Evolutionary conservation across 1,140 invertebrate genomes (phyloP), one percentile per base, ranked within the genome.

Genomic region (Delia radicum): DNA sequence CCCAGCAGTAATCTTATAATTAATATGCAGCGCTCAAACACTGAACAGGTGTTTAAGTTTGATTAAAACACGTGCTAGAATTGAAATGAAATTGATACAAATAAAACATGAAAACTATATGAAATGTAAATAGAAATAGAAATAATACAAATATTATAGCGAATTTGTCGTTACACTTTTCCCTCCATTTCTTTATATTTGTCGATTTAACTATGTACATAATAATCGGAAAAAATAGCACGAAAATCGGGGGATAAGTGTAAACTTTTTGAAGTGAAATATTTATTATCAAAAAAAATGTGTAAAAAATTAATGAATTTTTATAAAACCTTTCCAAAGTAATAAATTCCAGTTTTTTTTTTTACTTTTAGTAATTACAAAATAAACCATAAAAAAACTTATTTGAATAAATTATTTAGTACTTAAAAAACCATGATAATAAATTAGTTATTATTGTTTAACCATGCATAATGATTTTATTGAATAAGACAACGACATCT

Each of bases 21-120:
- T 55, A 55, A 55, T 55, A 55, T 55, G 48, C 48, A 55, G 24
- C 10, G 18, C 33, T 37, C 13, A 18, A 55, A 21, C 15, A 55
- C n/a, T 21, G 6, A 10, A 55, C 48, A 55, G 48, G 48, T 55
- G 48, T 55, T 55, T 18, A 18, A 21, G 18, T 55, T 2, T 55
- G 48, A 55, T 55, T 55, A 55, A 55, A 55, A 55, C 48, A 55
- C 48, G 48, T 55, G 48, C 48, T 55, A 55, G 48, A 55, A 55
- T 55, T 21, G n/a, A 42, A 42, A 42, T 42, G 37, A 42, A 55
- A 55, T 55, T 55, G 48, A 21, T 21, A 55, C 48, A 55, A 55
- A 21, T 55, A 55, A 55, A 42, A 42, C 13, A 42, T 10, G 10
- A 13, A 42, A 42, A 42, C 12, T 33, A 33, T 10, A 33, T 33